A percentile compares a stretch with the other conserved stretches of the same genome.
Conservation (phyloP, 2,113 vertebrate species). For the Microcebus jonahi region DNA sequence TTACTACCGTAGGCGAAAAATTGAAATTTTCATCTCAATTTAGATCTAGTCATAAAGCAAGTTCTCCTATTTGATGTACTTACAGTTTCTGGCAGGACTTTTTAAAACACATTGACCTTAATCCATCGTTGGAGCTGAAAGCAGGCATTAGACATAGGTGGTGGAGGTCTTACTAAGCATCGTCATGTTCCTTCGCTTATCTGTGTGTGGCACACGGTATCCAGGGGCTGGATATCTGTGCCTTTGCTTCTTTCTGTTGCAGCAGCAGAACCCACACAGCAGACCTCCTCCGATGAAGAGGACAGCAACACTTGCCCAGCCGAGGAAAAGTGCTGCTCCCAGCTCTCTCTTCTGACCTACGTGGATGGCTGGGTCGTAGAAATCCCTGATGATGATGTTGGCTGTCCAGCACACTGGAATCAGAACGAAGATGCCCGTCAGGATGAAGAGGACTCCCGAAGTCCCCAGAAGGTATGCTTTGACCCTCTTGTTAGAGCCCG, state of each 20-base stretch:
- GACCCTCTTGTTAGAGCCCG: slow-evolving; percentile 81
- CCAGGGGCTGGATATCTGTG: background rate
- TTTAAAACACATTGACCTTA: background rate
- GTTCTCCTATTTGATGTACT: background rate
- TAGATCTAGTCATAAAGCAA: background rate
- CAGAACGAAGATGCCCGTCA: slow-evolving; percentile 89
- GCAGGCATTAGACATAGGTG: slow-evolving; percentile 60
- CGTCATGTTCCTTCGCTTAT: fast-evolving
- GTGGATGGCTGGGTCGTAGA: slow-evolving; percentile 90
- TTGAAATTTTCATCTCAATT: background rate
- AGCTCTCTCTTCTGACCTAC: slow-evolving; percentile 90
- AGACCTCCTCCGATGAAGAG: slow-evolving; percentile 90
- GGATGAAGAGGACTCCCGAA: slow-evolving; percentile 90
- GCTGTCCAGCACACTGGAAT: slow-evolving; percentile 94
- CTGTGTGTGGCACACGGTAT: background rate
- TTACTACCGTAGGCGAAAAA: background rate
- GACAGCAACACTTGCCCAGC: slow-evolving; percentile 89
- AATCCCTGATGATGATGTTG: slow-evolving; percentile 89
- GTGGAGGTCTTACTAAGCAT: slow-evolving; percentile 20
- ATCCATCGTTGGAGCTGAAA: background rate
- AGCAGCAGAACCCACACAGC: slow-evolving; percentile 87
- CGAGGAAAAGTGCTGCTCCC: slow-evolving; percentile 94
- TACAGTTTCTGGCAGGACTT: slow-evolving; percentile 30
- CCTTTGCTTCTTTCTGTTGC: background rate
- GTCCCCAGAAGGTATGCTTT: slow-evolving; percentile 87